phyloP scores from a whole-genome alignment of 2,113 vertebrate genomes.

The Ammodytes marinus region DNA sequence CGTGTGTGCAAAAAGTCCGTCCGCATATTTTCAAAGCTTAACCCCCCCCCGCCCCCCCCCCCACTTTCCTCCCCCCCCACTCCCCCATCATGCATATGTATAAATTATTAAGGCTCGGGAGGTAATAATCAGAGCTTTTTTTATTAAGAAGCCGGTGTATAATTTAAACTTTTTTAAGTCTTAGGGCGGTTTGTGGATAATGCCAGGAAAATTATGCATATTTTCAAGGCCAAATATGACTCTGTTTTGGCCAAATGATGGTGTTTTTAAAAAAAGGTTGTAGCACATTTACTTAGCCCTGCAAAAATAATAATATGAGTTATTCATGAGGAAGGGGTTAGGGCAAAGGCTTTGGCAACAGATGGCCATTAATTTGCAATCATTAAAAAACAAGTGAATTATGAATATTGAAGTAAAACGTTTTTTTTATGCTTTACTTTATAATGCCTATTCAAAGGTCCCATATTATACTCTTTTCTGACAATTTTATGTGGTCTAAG shows the following conservation, averaged over 20 bases:
- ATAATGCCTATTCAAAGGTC: not conserved
- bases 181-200: constrained; percentile 15
- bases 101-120: constrained; percentile 76
- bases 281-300: not conserved
- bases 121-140: constrained; percentile 76
- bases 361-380: constrained; percentile 25
- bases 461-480: too few species aligned
- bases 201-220: constrained; percentile 38
- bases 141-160: constrained; percentile 71
- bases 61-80: too few species aligned
- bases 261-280: constrained; percentile 22
- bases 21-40: constrained; percentile 77
- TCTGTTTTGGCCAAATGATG: constrained; percentile 69
- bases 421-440: constrained; percentile 17
- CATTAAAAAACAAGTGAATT: constrained; percentile 15
- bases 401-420: not conserved
- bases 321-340: constrained; percentile 38
- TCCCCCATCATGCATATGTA: constrained; percentile 76
- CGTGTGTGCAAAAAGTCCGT: constrained; percentile 40
- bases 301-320: constrained; percentile 44
- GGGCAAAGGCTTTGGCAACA: constrained; percentile 17
- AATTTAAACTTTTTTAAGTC: constrained; percentile 77
- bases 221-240: constrained; percentile 66
- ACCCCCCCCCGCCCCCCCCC: not conserved
- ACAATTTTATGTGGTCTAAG: too few species aligned